Base-by-base conservation (phyloP, 2,113 vertebrate genomes). In the Melozone crissalis region DNA sequence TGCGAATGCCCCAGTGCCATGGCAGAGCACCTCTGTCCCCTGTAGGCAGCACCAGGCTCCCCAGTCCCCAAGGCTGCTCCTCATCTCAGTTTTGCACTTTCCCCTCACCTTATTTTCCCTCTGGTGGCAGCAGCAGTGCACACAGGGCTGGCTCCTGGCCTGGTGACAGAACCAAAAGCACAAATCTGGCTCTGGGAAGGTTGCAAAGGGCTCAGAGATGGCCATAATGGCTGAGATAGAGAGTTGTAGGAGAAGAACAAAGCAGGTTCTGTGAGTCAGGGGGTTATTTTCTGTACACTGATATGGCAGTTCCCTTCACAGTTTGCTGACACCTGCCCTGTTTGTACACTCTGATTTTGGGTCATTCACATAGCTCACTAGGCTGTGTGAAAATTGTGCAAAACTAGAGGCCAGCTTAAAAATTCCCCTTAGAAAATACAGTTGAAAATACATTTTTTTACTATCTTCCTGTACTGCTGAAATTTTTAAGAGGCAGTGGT, bases 31-130 rank as follows among this genome's bases (percentile, higher is more conserved):
- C 4, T 0, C 47, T 46, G 58, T 35, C 17, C 39, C 13, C 30
- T 3, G 30, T 0, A 1, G 63, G 52, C 43, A 68, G 76, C 67
- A 69, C 72, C 43, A 44, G 57, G 52, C 31, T 3, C 16, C 33
- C 14, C 0, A 0, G 1, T 30, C 27, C 23, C 46, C 7, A 4
- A 27, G 21, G 33, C 26, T 68, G 18, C 14, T 13, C 33, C 77
- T 74, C 13, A 9, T 11, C 55, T 61, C 59, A 27, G 17, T 35
- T 88, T 72, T 52, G 27, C 68, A 2, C 23, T 69, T 51, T 65
- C 5, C 21, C 9, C 12, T 73, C 24, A 4, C 24, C 13, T 47
- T 13, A 0, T 57, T 93, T 87, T 61, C 35, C 31, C 15, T 87
- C 28, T n/a, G 18, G 5, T 20, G 31, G 5, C 33, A 37, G 33